Conservation (phyloP, 1,140 invertebrate genomes). For the Brachionus asplanchnoidis region DNA sequence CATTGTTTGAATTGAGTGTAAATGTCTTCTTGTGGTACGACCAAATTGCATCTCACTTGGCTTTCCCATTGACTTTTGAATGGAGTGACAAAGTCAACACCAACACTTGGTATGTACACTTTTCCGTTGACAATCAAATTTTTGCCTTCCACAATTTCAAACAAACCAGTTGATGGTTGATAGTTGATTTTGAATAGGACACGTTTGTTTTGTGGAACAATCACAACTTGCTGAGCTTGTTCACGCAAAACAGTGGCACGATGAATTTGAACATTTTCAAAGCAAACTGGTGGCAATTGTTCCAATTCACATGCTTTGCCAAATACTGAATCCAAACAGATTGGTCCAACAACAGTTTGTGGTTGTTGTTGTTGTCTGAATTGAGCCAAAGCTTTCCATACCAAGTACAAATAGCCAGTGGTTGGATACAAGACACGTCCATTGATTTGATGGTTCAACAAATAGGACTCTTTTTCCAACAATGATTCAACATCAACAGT, state of each 20-base stretch:
- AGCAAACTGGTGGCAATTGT: slow-evolving; percentile 64
- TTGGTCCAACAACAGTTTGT: not conserved
- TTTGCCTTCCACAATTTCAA: slow-evolving; percentile 18
- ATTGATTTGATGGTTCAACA: slow-evolving; percentile 86
- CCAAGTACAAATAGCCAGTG: slow-evolving; percentile 84
- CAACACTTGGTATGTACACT: not conserved
- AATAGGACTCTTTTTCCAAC: slow-evolving; percentile 56
- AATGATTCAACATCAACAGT: slow-evolving; percentile 35
- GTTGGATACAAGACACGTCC: slow-evolving; percentile 88
- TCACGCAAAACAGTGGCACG: slow-evolving; percentile 78
- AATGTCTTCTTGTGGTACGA: slow-evolving; percentile 63
- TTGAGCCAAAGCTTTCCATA: slow-evolving; percentile 87
- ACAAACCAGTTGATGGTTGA: slow-evolving; percentile 25
- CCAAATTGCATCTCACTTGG: slow-evolving; percentile 10
- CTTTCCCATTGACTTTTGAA: slow-evolving; percentile 15
- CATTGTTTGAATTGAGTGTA: slow-evolving; percentile 87
- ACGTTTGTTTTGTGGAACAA: not conserved
- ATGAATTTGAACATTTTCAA: slow-evolving; percentile 81
- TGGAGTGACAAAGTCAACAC: not conserved
- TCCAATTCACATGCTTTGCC: slow-evolving; percentile 22
- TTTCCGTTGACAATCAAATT: slow-evolving; percentile 27
- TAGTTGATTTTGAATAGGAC: slow-evolving; percentile 2
- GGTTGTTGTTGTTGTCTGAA: slow-evolving; percentile 52
- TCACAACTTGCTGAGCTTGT: slow-evolving; percentile 11
- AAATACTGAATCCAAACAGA: not conserved